Base-by-base conservation (phyloP, 2,888 invertebrate genomes). In the Argyresthia albistria region DNA sequence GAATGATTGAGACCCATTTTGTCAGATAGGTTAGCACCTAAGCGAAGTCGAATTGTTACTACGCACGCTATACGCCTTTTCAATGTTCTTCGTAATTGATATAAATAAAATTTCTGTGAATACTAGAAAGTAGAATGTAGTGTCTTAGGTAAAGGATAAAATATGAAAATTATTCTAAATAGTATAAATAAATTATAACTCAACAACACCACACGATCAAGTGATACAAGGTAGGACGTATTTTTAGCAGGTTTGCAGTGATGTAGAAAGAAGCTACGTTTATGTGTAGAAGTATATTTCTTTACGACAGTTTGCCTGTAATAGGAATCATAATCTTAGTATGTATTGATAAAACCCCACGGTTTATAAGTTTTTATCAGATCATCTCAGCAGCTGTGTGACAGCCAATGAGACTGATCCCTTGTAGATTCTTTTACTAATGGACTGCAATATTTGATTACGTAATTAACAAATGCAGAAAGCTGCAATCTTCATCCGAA, bases 201-300 rank as follows among this genome's bases (percentile, higher is more conserved):
- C 71, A 73, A 70, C 81, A 81, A 86, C 86, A 86, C 86, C 86
- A 86, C 77, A 77, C 75, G 70, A 72, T 76, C 67, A 78, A 83
- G 86, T 86, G 86, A 86, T 86, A 86, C 80, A 80, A 80, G 65
- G 62, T 73, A 76, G 74, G 74, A 70, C 73, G 67, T 80, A 77
- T 76, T 74, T 73, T 74, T 74, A 80, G 74, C 73, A 61, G 67
- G 66, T 15, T 2, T n/a, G n/a, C n/a, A n/a, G n/a, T 45, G 15
- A 9, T 45, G 15, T 16, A 39, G 45, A 16, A 45, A 45, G 12
- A 45, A 45, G 15, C 15, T 10, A 16, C 16, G 15, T 25, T 25
- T 10, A 14, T 15, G 14, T 16, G 45, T 15, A 25, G 8, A 69
- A 65, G 70, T 73, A 69, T 79, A 79, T 80, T 77, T 80, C 65